A percentile compares a stretch with the other conserved stretches of the same genome.
Evolutionary conservation across 2,797 vertebrate genomes (phyloP).

Genomic region (Cossypha heuglini): DNA sequence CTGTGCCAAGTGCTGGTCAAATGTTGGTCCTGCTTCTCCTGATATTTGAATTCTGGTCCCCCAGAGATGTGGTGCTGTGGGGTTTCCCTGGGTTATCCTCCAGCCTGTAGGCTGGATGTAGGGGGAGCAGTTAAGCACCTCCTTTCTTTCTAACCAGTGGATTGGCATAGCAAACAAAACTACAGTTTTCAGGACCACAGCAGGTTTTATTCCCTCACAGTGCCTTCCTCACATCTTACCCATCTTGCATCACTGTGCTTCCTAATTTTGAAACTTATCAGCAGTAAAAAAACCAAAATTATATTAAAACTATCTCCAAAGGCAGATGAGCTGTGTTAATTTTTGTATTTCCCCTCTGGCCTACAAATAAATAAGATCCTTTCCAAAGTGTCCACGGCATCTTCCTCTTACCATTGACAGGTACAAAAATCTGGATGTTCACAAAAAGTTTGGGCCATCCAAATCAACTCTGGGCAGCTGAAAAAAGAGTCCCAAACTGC

Average conservation of each 20-base stretch:
- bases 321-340: background rate
- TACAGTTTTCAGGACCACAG: background rate
- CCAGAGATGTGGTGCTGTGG: background rate
- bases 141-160: background rate
- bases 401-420: background rate
- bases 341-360: background rate
- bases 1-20: background rate
- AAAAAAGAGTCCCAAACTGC: background rate
- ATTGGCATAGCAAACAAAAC: background rate
- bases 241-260: background rate
- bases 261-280: background rate
- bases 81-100: background rate
- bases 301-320: background rate
- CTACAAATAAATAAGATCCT: background rate
- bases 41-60: background rate
- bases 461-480: background rate
- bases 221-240: background rate
- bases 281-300: background rate
- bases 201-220: background rate
- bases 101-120: background rate
- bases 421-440: fast-evolving
- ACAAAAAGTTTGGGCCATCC: background rate
- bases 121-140: background rate
- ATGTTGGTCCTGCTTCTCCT: background rate
- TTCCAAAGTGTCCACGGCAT: background rate